These are phyloP conservation scores for Phenganax stokvisi DNA, from an alignment of 92 coral and sea anemone genomes.

Conservation along the genomic window DNA sequence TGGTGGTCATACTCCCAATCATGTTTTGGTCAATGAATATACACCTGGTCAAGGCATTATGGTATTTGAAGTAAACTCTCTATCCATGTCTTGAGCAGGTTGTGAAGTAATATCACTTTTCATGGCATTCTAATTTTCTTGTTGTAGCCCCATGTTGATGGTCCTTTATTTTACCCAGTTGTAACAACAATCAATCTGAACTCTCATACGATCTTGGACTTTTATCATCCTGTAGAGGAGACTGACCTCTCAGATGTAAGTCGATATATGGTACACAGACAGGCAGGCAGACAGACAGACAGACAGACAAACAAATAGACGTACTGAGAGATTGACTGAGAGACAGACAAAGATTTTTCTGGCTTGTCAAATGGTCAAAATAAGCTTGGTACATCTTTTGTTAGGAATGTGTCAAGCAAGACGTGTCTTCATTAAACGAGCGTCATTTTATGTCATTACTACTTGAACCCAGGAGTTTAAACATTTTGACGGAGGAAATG, in stretches of 20 bases:
- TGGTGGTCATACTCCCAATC: constrained; percentile 68
- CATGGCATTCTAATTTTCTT: not conserved
- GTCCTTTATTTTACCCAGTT: constrained; percentile 86
- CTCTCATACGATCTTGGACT: constrained; percentile 83
- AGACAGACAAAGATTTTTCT: too few relatives aligned
- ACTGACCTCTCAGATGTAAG: not conserved
- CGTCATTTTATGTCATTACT: constrained; percentile 80
- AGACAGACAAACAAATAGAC: too few relatives aligned
- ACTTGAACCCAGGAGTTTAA: constrained; percentile 79
- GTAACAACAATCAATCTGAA: constrained; percentile 88
- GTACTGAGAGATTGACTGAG: too few relatives aligned
- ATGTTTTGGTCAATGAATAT: constrained; percentile 90
- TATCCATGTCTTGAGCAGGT: not conserved
- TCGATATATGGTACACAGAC: too few relatives aligned
- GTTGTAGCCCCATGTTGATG: constrained; percentile 88
- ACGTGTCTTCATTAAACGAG: constrained; percentile 43
- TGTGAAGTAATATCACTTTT: not conserved
- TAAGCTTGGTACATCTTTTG: not conserved
- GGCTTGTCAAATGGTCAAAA: too few relatives aligned
- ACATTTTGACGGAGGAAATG: constrained; percentile 68
- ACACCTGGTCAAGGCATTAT: constrained; percentile 94
- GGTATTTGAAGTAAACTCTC: constrained; percentile 43
- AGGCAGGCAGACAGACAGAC: too few relatives aligned
- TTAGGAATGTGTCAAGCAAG: constrained; percentile 30
- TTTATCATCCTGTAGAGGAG: constrained; percentile 57